phyloP scores from a whole-genome alignment of 1,140 invertebrate species.

The Pentalonia nigronervosa region DNA sequence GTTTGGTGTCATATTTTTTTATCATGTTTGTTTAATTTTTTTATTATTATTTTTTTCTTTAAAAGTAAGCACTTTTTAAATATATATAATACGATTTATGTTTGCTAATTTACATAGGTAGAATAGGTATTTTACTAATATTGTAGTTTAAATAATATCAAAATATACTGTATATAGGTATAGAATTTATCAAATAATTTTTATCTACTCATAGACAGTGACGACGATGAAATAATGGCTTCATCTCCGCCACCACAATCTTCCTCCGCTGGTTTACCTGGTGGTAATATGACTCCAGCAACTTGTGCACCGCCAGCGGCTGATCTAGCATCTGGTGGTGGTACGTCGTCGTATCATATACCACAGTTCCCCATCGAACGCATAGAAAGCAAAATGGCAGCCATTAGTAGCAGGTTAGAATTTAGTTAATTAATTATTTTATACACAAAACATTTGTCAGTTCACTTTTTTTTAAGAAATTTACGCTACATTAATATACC shows the following conservation, averaged over 20 bases:
- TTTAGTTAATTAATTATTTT: neutral
- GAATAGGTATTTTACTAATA: neutral
- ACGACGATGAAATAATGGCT: slow-evolving; percentile 43
- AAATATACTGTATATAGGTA: neutral
- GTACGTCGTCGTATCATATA: slow-evolving; percentile 85
- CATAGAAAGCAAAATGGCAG: slow-evolving; percentile 81
- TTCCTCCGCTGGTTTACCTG: neutral
- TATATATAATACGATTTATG: neutral
- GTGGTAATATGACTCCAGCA: neutral
- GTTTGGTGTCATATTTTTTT: neutral
- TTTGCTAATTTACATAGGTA: neutral
- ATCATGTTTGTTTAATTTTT: neutral
- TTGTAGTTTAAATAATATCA: neutral
- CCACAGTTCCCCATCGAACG: slow-evolving; percentile 97
- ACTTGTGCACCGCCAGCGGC: neutral
- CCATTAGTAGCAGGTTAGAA: slow-evolving; percentile 48
- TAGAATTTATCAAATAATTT: neutral
- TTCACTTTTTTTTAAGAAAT: no score
- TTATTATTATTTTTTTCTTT: neutral
- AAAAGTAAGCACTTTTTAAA: slow-evolving; percentile 3
- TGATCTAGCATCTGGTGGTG: neutral
- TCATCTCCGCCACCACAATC: slow-evolving; percentile 33
- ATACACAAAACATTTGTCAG: neutral
- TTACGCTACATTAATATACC: neutral
- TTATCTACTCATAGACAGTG: slow-evolving; percentile 15